Percentiles rank a stretch among this genome's conserved stretches.
Evolutionary conservation across 2,113 vertebrate genomes (phyloP).

Genomic region (Puffinus mauretanicus): DNA sequence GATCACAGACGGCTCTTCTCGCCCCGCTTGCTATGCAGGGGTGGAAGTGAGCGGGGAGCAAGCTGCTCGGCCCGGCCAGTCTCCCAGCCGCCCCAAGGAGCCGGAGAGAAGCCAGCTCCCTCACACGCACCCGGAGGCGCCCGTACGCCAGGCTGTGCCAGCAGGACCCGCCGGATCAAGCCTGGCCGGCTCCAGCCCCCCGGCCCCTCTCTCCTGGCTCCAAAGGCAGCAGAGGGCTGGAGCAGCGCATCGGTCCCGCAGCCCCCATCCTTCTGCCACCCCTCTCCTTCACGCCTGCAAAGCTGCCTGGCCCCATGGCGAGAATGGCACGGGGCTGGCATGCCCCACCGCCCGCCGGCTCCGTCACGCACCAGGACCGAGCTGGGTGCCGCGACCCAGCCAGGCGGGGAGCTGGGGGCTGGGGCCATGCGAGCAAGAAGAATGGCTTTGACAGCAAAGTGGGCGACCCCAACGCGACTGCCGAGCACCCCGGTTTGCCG

Average conservation of each 20-base stretch:
- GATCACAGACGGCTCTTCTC: not conserved
- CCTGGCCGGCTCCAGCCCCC: not conserved
- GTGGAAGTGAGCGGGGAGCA: not conserved
- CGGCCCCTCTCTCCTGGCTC: not conserved
- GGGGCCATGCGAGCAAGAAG: not conserved
- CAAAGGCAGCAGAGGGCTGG: not conserved
- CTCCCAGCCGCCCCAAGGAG: not conserved
- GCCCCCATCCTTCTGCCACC: not conserved
- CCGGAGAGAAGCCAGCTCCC: not conserved
- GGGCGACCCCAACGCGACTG: not conserved
- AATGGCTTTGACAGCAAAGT: slow-evolving; percentile 63
- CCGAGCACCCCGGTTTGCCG: not conserved
- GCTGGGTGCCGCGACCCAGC: not conserved
- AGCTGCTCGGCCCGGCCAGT: not conserved
- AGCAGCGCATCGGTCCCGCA: not conserved
- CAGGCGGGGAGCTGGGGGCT: not conserved
- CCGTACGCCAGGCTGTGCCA: not conserved
- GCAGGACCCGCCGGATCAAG: not conserved
- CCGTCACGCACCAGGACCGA: not conserved
- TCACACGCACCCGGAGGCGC: fast-evolving
- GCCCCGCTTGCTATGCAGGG: not conserved
- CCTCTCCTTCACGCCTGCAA: not conserved
- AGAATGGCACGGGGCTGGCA: not conserved
- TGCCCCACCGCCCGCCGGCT: not conserved
- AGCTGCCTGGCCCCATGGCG: not conserved